Base-by-base conservation (phyloP, 2,888 invertebrate genomes). In the Coelogynopora nodosa region DNA sequence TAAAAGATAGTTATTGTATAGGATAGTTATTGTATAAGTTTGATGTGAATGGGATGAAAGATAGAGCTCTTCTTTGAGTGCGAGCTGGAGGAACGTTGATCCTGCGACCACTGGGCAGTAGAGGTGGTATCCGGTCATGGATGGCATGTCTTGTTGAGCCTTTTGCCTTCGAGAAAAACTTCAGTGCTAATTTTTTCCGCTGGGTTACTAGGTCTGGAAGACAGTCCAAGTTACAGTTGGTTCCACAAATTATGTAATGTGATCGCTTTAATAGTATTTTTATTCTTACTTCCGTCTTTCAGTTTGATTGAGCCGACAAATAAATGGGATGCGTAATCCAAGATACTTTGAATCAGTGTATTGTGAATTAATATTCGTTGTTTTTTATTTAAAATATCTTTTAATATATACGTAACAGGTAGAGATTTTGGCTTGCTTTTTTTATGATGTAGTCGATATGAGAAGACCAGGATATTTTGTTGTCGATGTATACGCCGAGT, bases 71-170 rank as follows among this genome's bases (percentile, higher is more conserved):
- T 74, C 74, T 74, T 26, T 74, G 74, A 74, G 74, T 23, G 74
- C 74, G 74, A 74, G 49, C 49, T 49, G 49, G 74, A 74, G 74
- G 23, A 23, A 74, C 74, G 23, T 74, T 13, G 23, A 74, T 74
- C 74, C 74, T 74, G 74, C 74, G 74, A 74, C 74, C 74, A 74
- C 74, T 74, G 74, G 74, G 74, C 74, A 74, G 74, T 74, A 74
- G 74, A 74, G 23, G 74, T n/a, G 74, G 74, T 74, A 74, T 74
- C 74, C 74, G 74, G 74, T 74, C 23, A 26, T 74, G 74, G 74
- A 74, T 13, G 23, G 74, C 74, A 74, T 74, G 74, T 13, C 23
- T 74, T 74, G 74, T 74, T 2, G 74, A 74, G 74, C 23, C 23
- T 74, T 74, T 74, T 13, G 74, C 74, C 23, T 74, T 74, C 23